Base-by-base conservation (phyloP, 2,797 vertebrate genomes). In the Valencia hispanica region DNA sequence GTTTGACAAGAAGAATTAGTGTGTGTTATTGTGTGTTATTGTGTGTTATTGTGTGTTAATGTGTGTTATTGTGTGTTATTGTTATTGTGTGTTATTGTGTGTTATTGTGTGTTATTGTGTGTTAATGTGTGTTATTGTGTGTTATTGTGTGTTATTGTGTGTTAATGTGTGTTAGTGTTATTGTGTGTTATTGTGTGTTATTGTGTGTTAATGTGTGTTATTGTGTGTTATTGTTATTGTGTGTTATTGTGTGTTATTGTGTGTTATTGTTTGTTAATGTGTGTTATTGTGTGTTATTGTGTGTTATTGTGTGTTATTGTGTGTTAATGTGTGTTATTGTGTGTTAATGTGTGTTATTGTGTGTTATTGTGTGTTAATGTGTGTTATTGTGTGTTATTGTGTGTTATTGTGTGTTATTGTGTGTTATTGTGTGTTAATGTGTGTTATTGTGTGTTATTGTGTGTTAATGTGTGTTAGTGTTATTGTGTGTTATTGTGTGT, bases 1-100 rank as follows among this genome's bases (percentile, higher is more conserved):
- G 5, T 47, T 32, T n/a, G 25, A 27, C 34, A 41, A 25, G 34
- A 20, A 18, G 17, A 4, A 18, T 43, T 30, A 12, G 25, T 59
- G 71, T 47, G 72, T 32, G n/a, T 34, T n/a, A n/a, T n/a, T n/a
- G 30, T 50, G 47, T 50, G 68, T 32, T n/a, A n/a, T n/a, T 59
- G 71, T 47, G 72, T 32, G n/a, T 34, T n/a, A n/a, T n/a, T n/a
- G 30, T 50, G 47, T 50, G 68, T 43, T 30, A 12, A 15, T 59
- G 71, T 47, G 72, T 32, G n/a, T 34, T n/a, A n/a, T n/a, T n/a
- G 30, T 50, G 47, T 50, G 68, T 32, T n/a, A n/a, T n/a, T n/a
- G n/a, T 43, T 30, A 12, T 14, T 59, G 71, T 47, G 72, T 32
- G n/a, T 34, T n/a, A n/a, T n/a, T n/a, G 30, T 50, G 47, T 50